Conservation (phyloP, 2,113 vertebrate genomes). For the Elephas maximus region DNA sequence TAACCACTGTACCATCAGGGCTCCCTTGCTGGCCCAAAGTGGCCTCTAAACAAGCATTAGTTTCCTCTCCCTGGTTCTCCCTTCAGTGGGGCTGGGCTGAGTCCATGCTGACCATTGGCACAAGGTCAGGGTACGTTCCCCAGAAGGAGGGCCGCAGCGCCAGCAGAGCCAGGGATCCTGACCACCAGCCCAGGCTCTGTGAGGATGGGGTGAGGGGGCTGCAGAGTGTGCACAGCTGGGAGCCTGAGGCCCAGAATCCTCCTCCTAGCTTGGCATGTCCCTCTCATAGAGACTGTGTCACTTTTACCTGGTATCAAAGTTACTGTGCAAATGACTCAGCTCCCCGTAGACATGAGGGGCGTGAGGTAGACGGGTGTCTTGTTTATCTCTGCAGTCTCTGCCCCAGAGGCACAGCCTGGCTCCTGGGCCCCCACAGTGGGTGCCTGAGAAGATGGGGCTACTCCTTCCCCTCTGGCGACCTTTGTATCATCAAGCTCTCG, state of each 20-base stretch:
- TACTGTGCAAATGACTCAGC: neutral
- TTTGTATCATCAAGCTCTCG: neutral
- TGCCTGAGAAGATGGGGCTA: neutral
- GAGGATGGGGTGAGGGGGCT: neutral
- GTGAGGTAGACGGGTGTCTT: neutral
- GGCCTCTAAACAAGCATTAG: too few species aligned
- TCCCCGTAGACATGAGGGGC: neutral
- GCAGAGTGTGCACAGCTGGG: too few species aligned
- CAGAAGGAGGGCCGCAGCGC: rapidly evolving
- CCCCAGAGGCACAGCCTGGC: neutral
- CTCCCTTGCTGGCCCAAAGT: neutral
- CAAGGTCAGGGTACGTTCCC: neutral
- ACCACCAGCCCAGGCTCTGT: neutral
- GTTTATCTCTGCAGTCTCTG: neutral
- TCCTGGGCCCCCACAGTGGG: neutral
- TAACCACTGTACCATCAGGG: neutral
- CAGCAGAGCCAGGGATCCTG: neutral
- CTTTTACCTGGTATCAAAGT: neutral
- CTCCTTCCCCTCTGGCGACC: neutral
- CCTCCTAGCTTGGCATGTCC: neutral
- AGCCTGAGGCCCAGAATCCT: neutral
- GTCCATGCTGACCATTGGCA: neutral
- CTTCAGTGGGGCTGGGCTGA: neutral
- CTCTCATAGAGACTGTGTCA: neutral
- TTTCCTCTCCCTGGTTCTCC: neutral